A percentile compares a stretch with the other conserved stretches of the same genome.
Evolutionary conservation across 1,140 invertebrate genomes (phyloP).

Genomic region (Drosophila nigrodunni): DNA sequence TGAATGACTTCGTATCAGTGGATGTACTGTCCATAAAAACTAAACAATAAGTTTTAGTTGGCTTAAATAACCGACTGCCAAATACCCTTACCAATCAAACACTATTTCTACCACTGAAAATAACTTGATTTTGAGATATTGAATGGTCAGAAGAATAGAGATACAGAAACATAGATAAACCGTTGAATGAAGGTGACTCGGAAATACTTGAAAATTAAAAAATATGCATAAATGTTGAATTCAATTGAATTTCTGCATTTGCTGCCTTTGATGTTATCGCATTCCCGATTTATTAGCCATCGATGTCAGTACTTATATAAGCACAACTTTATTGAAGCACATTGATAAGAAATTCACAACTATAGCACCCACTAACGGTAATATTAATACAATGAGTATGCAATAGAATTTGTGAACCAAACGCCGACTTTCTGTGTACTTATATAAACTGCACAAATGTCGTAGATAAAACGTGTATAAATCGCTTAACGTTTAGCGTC

Average conservation of each 20-base stretch:
- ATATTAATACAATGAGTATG: neutral
- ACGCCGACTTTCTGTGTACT: neutral
- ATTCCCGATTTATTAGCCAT: conserved; percentile 17
- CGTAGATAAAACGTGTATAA: conserved; percentile 28
- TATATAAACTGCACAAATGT: conserved; percentile 10
- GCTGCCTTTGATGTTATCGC: conserved; percentile 17
- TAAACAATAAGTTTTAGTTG: neutral
- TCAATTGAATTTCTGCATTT: conserved; percentile 28
- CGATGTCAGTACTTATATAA: conserved; percentile 18
- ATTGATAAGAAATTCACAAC: conserved; percentile 15
- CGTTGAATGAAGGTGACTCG: neutral
- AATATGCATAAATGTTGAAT: conserved; percentile 10
- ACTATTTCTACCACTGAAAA: neutral
- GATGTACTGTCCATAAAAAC: conserved; percentile 1
- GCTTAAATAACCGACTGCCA: neutral
- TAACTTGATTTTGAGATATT: neutral
- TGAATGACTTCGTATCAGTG: conserved; percentile 6
- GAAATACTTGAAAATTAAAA: neutral
- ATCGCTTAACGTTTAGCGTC: conserved; percentile 1
- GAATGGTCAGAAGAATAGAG: neutral
- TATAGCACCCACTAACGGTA: conserved; percentile 7
- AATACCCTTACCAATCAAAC: neutral
- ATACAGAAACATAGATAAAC: neutral
- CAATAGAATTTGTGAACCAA: neutral
- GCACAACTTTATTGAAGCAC: conserved; percentile 17